These are phyloP conservation scores for Galeopterus variegatus DNA, from an alignment of 2,113 vertebrate genomes.

Conservation along the genomic window DNA sequence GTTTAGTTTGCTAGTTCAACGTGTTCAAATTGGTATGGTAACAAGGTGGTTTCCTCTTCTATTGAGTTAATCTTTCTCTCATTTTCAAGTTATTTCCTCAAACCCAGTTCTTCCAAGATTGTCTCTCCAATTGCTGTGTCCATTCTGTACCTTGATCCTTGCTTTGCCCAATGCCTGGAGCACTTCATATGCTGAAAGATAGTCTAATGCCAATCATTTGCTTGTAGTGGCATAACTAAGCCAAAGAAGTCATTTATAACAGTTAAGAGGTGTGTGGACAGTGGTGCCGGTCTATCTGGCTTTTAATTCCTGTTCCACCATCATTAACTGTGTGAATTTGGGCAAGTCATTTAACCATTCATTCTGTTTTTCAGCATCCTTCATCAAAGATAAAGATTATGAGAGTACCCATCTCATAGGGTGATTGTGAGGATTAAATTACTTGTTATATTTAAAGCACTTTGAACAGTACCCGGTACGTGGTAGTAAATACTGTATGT, in stretches of 20 bases:
- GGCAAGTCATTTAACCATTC: not conserved
- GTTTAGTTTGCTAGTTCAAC: conserved; percentile 41
- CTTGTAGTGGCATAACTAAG: conserved; percentile 16
- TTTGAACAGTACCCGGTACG: not conserved
- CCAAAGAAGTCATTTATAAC: not conserved
- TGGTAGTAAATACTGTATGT: not conserved
- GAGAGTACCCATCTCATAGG: not conserved
- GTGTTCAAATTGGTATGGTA: not conserved
- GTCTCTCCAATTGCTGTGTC: not conserved
- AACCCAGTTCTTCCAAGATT: not conserved
- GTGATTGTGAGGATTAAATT: conserved; percentile 39
- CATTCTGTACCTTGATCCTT: not conserved
- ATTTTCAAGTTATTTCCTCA: not conserved
- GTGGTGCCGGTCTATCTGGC: not conserved
- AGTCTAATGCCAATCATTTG: conserved; percentile 12
- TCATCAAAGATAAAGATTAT: not conserved
- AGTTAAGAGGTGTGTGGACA: not conserved
- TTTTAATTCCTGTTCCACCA: conserved; percentile 45
- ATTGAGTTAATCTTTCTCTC: conserved; percentile 1
- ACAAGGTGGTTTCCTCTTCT: not conserved
- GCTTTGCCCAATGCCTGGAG: not conserved
- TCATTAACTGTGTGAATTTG: conserved; percentile 36
- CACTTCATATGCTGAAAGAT: not conserved
- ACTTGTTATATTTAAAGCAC: not conserved
- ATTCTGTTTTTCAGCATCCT: not conserved